phyloP scores from a whole-genome alignment of 2,797 vertebrate genomes.

The Falco concolor region DNA sequence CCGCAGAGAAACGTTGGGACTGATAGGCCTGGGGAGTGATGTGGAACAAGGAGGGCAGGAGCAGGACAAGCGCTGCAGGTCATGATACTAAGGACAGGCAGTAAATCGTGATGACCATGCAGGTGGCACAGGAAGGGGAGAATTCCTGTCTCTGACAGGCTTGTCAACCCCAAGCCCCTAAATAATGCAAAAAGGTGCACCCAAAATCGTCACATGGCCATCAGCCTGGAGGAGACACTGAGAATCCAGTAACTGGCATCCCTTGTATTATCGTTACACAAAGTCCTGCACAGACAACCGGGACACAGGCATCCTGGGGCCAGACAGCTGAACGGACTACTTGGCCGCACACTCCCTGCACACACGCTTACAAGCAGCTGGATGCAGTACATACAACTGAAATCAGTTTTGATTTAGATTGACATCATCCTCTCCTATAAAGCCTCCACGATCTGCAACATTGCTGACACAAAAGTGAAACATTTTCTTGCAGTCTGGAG shows the following conservation, averaged over 20 bases:
- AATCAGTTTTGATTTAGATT: not conserved
- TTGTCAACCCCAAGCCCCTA: not conserved
- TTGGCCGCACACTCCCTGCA: not conserved
- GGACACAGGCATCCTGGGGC: rapidly evolving
- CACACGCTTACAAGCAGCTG: not conserved
- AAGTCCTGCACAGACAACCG: not conserved
- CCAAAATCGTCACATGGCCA: not conserved
- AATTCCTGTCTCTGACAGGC: not conserved
- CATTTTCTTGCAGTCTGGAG: not conserved
- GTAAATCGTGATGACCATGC: not conserved
- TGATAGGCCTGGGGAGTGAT: not conserved
- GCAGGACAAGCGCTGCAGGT: too few species aligned
- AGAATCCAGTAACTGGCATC: not conserved
- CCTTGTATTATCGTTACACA: not conserved
- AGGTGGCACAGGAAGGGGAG: not conserved
- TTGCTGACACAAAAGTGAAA: rapidly evolving
- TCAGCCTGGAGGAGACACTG: not conserved
- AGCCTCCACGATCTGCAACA: not conserved
- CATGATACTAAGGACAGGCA: not conserved
- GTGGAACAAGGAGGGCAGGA: not conserved
- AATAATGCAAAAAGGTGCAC: not conserved
- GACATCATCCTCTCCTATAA: not conserved
- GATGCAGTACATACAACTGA: not conserved
- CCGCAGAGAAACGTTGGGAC: not conserved
- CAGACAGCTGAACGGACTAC: not conserved